Base-by-base conservation (phyloP, 2,888 invertebrate species). In the Notocelia uddmanniana region DNA sequence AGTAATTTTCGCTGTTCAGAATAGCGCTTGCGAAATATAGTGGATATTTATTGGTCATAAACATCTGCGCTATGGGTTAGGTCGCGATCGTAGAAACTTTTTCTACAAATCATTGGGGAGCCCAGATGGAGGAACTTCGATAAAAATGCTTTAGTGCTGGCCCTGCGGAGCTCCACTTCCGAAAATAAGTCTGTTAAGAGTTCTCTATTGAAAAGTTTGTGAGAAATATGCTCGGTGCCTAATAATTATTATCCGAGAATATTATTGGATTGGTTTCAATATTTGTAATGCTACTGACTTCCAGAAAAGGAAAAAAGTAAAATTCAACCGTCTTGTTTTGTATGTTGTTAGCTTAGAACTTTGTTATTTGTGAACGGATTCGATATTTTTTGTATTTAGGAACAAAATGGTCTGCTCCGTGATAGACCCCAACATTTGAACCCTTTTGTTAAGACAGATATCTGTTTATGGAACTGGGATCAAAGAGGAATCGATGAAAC, bases 141-240 rank as follows among this genome's bases (percentile, higher is more conserved):
- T 85, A 86, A 86, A 86, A 86, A 85, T 83, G 82, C 73, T 84
- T 83, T 84, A 84, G 80, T 69, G 75, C 75, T 75, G 74, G 73
- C 76, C 76, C 73, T 50, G 75, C 74, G 74, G 70, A 75, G 68
- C 70, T 72, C 64, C 69, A 63, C 74, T 67, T 60, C 67, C 58
- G 66, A 52, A 19, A 72, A 62, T 72, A 68, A 71, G 59, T 71
- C 57, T 48, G 62, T 55, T 55, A 54, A 26, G 52, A 66, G 67
- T 68, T 68, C 50, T 31, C 67, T 67, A 67, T 71, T 67, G 71
- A 55, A 41, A 72, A 72, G 21, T 68, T 62, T 72, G 54, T 26
- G 48, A 41, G 55, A 60, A 64, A 62, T 72, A 66, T 66, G 52
- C 34, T 55, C 13, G 21, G 21, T 52, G 58, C 69, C 60, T 62